Evolutionary conservation across 2,888 invertebrate species (phyloP), one percentile per base, ranked within the genome.

Genomic region (Stictocephala bisonia): DNA sequence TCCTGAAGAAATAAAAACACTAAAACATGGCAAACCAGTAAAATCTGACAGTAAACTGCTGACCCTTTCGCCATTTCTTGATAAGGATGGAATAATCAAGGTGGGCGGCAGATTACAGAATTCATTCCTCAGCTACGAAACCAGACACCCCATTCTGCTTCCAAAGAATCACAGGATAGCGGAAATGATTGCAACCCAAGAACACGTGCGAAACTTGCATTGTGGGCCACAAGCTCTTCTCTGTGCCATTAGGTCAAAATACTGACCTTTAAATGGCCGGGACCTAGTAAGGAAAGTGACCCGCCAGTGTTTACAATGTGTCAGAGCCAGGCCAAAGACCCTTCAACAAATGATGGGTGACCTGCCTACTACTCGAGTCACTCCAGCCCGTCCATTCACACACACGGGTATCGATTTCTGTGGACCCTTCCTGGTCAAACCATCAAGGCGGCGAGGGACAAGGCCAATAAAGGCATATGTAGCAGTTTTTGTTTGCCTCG

Each of bases 401-500:
- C 24, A 53, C 7, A 67, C 70, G n/a, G 79, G 77, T 20, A 50
- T 80, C 15, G 79, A 80, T 41, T 79, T 67, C 69, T 75, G 73
- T 64, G 79, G 79, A 6, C 78, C 78, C 11, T 71, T 78, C 26
- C 24, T 68, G 7, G 26, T 77, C 9, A 74, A 60, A 1, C 9
- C 13, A 9, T 68, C 68, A 1, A 26, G 11, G 11, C 48, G 51
- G 2, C n/a, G 70, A 9, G 48, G 72, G 9, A 41, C 51, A 1
- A 4, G 4, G 20, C 2, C 6, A 1, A 66, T 48, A 13, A 79
- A 80, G 56, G 69, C 74, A 7, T 81, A 79, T 64, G 15, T 79
- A 20, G 64, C 72, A 3, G 22, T 80, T 6, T 83, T 83, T 58
- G 74, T 82, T 2, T 83, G 82, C 64, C 71, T 82, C 31, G 50